Evolutionary conservation across 2,888 invertebrate genomes (phyloP).

Genomic region (Cryptocheilus praepositus): DNA sequence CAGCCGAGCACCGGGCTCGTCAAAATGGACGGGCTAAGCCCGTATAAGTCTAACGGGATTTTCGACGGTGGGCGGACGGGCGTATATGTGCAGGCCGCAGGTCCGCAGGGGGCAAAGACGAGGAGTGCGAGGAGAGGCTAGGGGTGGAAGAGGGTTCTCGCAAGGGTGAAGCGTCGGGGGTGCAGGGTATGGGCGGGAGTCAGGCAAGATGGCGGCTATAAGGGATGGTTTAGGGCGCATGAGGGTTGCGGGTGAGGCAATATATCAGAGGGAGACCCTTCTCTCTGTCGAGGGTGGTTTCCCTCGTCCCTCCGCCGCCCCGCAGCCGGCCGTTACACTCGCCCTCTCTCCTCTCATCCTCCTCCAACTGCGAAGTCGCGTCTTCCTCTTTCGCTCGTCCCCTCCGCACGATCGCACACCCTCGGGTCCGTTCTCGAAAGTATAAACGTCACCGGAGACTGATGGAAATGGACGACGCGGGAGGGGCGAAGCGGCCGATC

Average conservation of each 20-base stretch:
- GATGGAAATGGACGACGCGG: conserved; percentile 56
- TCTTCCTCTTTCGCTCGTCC: conserved; percentile 9
- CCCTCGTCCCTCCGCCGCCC: conserved; percentile 61
- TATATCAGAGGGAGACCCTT: conserved; percentile 70
- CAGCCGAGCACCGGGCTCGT: conserved; percentile 65
- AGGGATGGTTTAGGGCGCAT: conserved; percentile 73
- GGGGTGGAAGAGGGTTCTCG: too few species aligned
- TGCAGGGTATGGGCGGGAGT: conserved; percentile 59
- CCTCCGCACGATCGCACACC: conserved; percentile 52
- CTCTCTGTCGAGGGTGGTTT: conserved; percentile 52
- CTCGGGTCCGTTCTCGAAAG: conserved; percentile 68
- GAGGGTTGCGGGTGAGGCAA: conserved; percentile 71
- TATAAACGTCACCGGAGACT: conserved; percentile 61
- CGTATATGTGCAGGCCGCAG: conserved; percentile 47
- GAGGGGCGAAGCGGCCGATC: conserved; percentile 45
- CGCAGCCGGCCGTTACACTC: conserved; percentile 28
- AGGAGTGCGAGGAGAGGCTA: conserved; percentile 34
- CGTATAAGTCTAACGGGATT: conserved; percentile 75
- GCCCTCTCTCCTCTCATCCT: conserved; percentile 46
- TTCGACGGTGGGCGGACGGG: conserved; percentile 73
- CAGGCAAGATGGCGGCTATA: conserved; percentile 74
- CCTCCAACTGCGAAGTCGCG: conserved; percentile 41
- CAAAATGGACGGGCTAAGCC: conserved; percentile 74
- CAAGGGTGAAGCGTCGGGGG: conserved; percentile 4
- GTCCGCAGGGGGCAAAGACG: conserved; percentile 44